Evolutionary conservation across 2,797 vertebrate species (phyloP).

Genomic region (Lacerta bilineata): DNA sequence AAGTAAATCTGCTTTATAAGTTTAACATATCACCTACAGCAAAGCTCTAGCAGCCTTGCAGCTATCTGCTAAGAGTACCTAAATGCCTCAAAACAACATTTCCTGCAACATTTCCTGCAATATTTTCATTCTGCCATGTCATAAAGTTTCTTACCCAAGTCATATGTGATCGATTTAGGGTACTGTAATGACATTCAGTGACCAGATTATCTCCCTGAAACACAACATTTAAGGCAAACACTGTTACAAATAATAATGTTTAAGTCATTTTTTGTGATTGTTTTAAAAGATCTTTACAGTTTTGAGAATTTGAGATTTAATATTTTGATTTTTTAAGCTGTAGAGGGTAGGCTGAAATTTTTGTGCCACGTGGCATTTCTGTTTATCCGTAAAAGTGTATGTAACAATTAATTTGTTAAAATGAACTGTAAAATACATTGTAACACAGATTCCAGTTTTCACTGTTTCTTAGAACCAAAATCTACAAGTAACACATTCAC

Average conservation of each 20-base stretch:
- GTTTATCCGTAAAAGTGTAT: not conserved
- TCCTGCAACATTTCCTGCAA: slow-evolving; percentile 13
- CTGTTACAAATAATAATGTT: slow-evolving; percentile 26
- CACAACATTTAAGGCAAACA: slow-evolving; percentile 56
- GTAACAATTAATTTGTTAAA: not conserved
- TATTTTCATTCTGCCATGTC: not conserved
- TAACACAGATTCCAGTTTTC: not conserved
- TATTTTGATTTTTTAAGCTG: slow-evolving; percentile 4
- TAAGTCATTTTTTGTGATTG: slow-evolving; percentile 25
- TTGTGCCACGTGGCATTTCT: not conserved
- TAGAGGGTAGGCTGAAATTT: not conserved
- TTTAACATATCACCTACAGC: not conserved
- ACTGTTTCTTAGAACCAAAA: not conserved
- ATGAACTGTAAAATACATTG: not conserved
- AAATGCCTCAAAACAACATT: slow-evolving; percentile 26
- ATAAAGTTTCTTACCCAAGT: slow-evolving; percentile 86
- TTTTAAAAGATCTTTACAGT: slow-evolving; percentile 1
- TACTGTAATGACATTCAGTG: slow-evolving; percentile 90
- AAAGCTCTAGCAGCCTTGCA: not conserved
- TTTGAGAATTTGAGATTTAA: not conserved
- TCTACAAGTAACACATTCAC: not conserved
- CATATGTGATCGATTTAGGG: slow-evolving; percentile 84
- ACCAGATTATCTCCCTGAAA: slow-evolving; percentile 89
- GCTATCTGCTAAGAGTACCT: not conserved
- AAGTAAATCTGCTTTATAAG: slow-evolving; percentile 5